Conservation (phyloP, 2,888 invertebrate genomes). For the Callimorpha dominula region DNA sequence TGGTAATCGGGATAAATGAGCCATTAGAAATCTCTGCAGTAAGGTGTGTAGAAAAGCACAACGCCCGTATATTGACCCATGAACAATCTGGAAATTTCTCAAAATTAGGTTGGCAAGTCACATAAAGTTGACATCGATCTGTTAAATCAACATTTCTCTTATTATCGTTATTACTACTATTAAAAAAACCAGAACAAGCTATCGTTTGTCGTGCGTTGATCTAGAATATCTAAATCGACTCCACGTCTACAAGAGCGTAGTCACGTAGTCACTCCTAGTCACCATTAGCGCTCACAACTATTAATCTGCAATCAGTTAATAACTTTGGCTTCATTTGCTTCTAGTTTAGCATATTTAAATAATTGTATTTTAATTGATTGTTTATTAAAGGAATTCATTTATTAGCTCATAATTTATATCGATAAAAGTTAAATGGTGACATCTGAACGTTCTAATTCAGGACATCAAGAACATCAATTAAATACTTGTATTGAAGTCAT, state of each 20-base stretch:
- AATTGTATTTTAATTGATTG: slow-evolving; percentile 12
- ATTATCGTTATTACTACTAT: too few species aligned
- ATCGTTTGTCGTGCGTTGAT: background rate
- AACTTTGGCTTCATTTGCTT: background rate
- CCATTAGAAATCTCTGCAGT: too few species aligned
- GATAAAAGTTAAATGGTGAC: background rate
- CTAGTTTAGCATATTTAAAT: slow-evolving; percentile 5
- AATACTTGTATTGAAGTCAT: background rate
- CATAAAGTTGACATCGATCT: too few species aligned
- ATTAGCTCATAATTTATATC: background rate
- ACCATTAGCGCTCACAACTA: slow-evolving; percentile 1
- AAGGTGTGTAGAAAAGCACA: too few species aligned
- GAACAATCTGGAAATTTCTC: too few species aligned
- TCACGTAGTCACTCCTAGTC: slow-evolving; percentile 13
- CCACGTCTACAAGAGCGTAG: background rate
- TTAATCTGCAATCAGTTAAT: slow-evolving; percentile 10
- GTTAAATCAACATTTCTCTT: too few species aligned
- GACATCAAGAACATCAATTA: background rate
- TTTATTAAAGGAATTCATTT: slow-evolving; percentile 1
- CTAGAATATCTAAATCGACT: background rate
- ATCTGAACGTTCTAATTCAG: background rate
- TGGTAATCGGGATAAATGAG: too few species aligned
- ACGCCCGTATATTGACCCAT: too few species aligned
- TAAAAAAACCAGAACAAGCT: background rate
- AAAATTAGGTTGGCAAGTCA: too few species aligned